Percentiles rank a stretch among this genome's conserved stretches.
Conservation (phyloP, 2,888 invertebrate species). For the Agelastica alni region DNA sequence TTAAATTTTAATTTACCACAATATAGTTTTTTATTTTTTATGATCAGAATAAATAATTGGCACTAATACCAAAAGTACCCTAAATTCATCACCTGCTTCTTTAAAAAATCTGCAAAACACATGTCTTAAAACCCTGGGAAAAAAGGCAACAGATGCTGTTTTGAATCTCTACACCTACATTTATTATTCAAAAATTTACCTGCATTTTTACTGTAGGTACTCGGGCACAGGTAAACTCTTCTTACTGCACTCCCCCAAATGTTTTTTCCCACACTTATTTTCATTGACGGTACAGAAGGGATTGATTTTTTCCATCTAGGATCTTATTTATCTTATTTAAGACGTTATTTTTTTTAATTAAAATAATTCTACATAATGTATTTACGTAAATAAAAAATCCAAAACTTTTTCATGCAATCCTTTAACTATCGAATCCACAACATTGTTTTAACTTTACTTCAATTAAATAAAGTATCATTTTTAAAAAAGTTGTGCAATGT, state of each 20-base stretch:
- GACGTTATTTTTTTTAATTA: no score
- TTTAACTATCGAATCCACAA: no score
- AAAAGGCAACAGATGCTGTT: conserved; percentile 46
- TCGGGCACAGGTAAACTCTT: conserved; percentile 41
- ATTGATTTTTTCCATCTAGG: no score
- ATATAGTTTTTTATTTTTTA: conserved; percentile 21
- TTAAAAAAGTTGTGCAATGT: no score
- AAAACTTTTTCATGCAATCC: no score
- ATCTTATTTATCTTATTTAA: no score
- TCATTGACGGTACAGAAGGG: conserved; percentile 12
- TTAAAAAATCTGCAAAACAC: conserved; percentile 50
- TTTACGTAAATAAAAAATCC: no score
- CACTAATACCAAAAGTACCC: conserved; percentile 26
- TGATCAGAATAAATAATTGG: conserved; percentile 25
- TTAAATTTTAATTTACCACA: not conserved
- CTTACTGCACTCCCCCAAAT: conserved; percentile 29
- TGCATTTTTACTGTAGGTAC: conserved; percentile 42
- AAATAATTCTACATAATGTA: no score
- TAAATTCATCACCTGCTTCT: conserved; percentile 47
- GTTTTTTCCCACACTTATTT: conserved; percentile 32
- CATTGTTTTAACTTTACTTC: no score
- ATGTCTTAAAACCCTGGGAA: conserved; percentile 48
- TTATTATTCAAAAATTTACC: conserved; percentile 42
- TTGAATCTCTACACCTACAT: conserved; percentile 46
- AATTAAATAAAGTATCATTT: no score